These are phyloP conservation scores for Tinamus major DNA, from an alignment of 2,797 vertebrate species.

Conservation along the genomic window DNA sequence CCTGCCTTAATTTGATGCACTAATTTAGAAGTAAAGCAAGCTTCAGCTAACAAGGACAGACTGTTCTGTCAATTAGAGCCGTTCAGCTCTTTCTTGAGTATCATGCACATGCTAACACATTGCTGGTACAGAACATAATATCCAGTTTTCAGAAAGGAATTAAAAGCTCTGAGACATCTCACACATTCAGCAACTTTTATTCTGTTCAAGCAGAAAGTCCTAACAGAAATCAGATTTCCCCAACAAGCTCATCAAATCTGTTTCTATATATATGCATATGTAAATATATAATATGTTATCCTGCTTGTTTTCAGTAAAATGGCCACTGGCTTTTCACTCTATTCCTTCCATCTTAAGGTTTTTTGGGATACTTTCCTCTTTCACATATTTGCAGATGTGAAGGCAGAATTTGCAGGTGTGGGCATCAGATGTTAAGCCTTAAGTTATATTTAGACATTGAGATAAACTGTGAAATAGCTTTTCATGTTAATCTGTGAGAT, in stretches of 20 bases:
- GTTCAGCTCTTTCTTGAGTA: neutral
- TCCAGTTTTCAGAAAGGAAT: neutral
- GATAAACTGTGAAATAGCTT: neutral
- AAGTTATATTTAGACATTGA: neutral
- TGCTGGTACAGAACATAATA: neutral
- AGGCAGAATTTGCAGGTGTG: conserved; percentile 2
- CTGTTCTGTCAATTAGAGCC: neutral
- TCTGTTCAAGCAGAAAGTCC: neutral
- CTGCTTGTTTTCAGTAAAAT: conserved; percentile 13
- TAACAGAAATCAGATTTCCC: conserved; percentile 22
- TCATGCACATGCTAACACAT: neutral
- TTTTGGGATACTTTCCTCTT: neutral
- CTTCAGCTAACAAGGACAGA: neutral
- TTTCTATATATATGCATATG: conserved; percentile 20
- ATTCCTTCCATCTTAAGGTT: conserved; percentile 8
- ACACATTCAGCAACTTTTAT: conserved; percentile 31
- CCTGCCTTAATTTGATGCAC: neutral
- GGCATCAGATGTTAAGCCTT: neutral
- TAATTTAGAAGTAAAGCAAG: neutral
- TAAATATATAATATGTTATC: conserved; percentile 32
- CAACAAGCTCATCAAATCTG: neutral
- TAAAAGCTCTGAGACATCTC: conserved; percentile 4
- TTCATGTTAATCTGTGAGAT: neutral
- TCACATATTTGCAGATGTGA: neutral
- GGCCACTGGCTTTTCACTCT: conserved; percentile 34